phyloP scores from a whole-genome alignment of 2,888 invertebrate genomes.

The Agrotis ipsilon region DNA sequence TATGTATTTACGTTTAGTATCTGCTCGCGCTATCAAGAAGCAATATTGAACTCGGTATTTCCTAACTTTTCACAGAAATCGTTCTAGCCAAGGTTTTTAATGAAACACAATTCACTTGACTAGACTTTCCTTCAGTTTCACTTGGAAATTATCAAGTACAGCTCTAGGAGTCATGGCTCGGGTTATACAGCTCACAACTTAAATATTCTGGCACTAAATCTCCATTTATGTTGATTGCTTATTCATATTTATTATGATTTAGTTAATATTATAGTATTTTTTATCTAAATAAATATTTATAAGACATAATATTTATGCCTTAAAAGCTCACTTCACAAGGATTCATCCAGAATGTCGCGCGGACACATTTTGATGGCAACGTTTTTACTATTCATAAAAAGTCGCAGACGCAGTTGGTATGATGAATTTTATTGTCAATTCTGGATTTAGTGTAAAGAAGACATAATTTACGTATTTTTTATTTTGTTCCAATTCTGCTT shows the following conservation, averaged over 20 bases:
- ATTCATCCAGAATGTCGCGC: too few species aligned
- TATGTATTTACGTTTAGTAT: too few species aligned
- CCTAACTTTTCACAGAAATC: slow-evolving; percentile 14
- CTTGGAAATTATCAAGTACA: slow-evolving; percentile 47
- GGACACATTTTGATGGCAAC: too few species aligned
- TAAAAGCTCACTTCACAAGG: too few species aligned
- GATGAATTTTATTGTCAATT: too few species aligned
- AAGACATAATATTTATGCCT: too few species aligned
- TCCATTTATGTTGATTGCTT: slow-evolving; percentile 16
- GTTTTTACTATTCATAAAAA: too few species aligned
- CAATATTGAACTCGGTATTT: neutral
- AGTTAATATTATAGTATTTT: too few species aligned
- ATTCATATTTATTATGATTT: neutral
- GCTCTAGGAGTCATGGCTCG: neutral
- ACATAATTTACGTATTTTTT: neutral
- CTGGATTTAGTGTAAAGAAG: neutral
- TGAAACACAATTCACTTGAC: slow-evolving; percentile 23
- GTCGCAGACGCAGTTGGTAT: too few species aligned
- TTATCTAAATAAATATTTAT: too few species aligned
- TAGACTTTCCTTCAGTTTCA: slow-evolving; percentile 43
- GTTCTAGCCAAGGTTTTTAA: neutral
- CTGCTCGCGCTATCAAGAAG: too few species aligned
- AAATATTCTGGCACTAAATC: neutral
- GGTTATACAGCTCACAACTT: slow-evolving; percentile 14
- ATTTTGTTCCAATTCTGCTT: neutral